A percentile compares a stretch with the other conserved stretches of the same genome.
Evolutionary conservation across 2,888 invertebrate species (phyloP).

Genomic region (Anthrax anthrax): DNA sequence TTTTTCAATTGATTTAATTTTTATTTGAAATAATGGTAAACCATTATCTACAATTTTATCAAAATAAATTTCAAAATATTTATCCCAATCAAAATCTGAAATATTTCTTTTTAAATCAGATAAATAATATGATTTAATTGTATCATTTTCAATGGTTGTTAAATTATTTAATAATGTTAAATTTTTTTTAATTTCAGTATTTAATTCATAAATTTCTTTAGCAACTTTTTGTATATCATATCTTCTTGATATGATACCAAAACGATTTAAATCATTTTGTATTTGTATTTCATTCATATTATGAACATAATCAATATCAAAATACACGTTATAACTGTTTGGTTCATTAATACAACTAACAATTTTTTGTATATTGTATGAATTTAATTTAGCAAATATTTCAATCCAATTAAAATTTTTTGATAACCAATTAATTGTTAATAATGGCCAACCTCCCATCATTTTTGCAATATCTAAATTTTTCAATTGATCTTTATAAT

Average conservation of each 20-base stretch:
- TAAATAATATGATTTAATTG: neutral
- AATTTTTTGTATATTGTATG: neutral
- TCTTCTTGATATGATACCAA: neutral
- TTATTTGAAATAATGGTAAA: neutral
- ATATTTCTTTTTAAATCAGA: neutral
- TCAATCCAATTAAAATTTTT: neutral
- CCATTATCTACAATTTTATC: neutral
- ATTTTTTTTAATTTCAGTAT: neutral
- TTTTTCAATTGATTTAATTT: neutral
- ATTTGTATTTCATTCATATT: too few relatives aligned
- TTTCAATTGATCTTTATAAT: neutral
- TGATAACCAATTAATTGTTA: neutral
- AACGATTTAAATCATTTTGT: neutral
- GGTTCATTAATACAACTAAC: too few relatives aligned
- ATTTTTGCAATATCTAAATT: neutral
- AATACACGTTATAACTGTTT: too few relatives aligned
- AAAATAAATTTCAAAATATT: neutral
- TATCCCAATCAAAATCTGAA: neutral
- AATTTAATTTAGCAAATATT: neutral
- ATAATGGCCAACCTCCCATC: neutral
- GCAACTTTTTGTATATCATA: too few relatives aligned
- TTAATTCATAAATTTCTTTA: too few relatives aligned
- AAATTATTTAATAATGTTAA: neutral
- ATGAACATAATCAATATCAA: too few relatives aligned
- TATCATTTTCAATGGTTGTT: too few relatives aligned